Evolutionary conservation across 2,113 vertebrate species (phyloP), one percentile per base, ranked within the genome.

Genomic region (Apeltes quadracus): DNA sequence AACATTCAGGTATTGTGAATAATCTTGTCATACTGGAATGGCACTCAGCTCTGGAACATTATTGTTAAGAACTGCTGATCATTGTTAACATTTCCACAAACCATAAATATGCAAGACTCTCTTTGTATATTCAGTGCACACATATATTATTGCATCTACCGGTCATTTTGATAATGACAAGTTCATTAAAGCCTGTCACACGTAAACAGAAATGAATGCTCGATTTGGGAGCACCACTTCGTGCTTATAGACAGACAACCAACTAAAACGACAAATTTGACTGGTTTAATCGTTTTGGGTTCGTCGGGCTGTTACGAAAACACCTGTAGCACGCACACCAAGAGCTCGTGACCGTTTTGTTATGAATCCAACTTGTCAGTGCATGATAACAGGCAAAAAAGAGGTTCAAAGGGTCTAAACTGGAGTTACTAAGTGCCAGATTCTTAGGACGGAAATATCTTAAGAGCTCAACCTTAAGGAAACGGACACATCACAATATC

Each of bases 101-200:
- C 87, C 84, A 79, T 79, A 87, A 83, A 87, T 85, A 88, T 75
- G 81, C 72, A 78, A 88, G 87, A 88, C 87, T n/a, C 80, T 90
- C 87, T 84, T 91, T 90, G 90, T 91, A 83, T 88, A 89, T 91
- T 91, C 89, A 91, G 92, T 93, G 91, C 92, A 94, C 92, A 91
- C 87, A 84, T 90, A 90, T 89, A 91, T 94, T 94, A 94, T 94
- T 94, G 93, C 92, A 93, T 93, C 92, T 92, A 92, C 90, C 88
- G 78, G 92, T 93, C 88, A 88, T 91, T 81, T 87, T 73, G 78
- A 90, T 82, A 80, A 92, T 81, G 87, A 92, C 87, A 76, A 88
- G 89, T 92, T 91, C 82, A 81, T 84, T 87, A 81, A 90, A 88
- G 85, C 91, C 90, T 80, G 86, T 79, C 86, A 50, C 76, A 75